phyloP scores from a whole-genome alignment of 2,888 invertebrate species.

The Uropetala carovei region DNA sequence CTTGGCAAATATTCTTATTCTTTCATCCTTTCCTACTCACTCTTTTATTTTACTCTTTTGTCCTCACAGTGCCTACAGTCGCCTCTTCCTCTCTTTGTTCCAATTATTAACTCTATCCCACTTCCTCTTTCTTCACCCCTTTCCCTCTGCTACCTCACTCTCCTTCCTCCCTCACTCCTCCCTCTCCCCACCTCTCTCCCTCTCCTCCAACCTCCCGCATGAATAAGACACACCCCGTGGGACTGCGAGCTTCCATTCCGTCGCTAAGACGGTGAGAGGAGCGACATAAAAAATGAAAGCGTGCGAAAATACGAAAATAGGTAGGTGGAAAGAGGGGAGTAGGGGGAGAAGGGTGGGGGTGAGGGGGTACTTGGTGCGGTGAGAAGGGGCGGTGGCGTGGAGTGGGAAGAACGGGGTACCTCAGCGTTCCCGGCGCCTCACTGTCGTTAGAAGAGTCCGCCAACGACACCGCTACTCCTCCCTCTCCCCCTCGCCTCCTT shows the following conservation, averaged over 20 bases:
- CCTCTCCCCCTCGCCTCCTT: neutral
- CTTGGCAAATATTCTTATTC: neutral
- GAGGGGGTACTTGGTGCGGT: neutral
- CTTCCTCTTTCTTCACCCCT: neutral
- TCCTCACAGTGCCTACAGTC: neutral
- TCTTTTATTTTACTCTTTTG: neutral
- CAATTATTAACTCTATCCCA: neutral
- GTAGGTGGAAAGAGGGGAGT: neutral
- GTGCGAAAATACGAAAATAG: constrained; percentile 47
- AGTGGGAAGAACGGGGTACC: neutral
- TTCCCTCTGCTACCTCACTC: neutral
- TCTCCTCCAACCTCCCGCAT: neutral
- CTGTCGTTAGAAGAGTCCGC: neutral
- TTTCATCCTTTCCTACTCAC: neutral
- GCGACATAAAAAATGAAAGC: constrained; percentile 47
- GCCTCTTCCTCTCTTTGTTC: neutral
- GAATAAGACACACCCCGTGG: constrained; percentile 48
- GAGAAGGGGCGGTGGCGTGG: neutral
- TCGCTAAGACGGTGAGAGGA: constrained; percentile 34
- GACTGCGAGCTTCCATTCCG: constrained; percentile 41
- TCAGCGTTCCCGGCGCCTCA: neutral
- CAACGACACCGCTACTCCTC: constrained; percentile 6
- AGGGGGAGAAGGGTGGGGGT: neutral
- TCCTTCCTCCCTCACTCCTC: neutral
- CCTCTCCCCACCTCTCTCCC: neutral